Percentiles rank a stretch among this genome's conserved stretches.
Evolutionary conservation across 2,113 vertebrate genomes (phyloP).

Genomic region (Cichladusa arquata): DNA sequence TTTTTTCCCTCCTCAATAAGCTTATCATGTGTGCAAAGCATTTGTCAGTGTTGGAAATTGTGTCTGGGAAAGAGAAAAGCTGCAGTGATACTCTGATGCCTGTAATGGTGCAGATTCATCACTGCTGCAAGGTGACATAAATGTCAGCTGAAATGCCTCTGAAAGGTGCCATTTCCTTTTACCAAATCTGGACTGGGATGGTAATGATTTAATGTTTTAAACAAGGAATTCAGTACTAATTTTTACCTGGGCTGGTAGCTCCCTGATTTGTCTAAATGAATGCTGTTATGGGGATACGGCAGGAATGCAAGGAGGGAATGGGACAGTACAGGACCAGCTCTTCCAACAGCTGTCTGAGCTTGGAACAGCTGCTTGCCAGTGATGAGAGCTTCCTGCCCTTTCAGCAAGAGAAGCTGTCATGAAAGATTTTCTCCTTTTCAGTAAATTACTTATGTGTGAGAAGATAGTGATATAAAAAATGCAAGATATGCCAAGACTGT

Average conservation of each 20-base stretch:
- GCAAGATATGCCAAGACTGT: neutral
- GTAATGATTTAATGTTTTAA: neutral
- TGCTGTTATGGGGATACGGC: neutral
- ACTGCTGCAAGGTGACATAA: neutral
- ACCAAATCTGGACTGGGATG: neutral
- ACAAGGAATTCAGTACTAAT: neutral
- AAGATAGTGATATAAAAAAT: neutral
- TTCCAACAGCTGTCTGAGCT: neutral
- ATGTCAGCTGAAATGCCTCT: neutral
- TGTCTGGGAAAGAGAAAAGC: neutral
- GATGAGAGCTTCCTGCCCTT: neutral
- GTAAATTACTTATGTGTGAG: neutral
- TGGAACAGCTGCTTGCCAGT: neutral
- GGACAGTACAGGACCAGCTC: neutral
- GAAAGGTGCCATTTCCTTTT: neutral
- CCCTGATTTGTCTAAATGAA: neutral
- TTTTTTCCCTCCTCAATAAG: neutral
- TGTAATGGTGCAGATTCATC: neutral
- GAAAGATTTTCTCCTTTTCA: neutral
- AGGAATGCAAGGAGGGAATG: neutral
- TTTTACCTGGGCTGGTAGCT: neutral
- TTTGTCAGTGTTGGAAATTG: neutral
- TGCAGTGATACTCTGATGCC: neutral
- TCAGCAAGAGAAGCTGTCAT: neutral
- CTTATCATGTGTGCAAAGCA: neutral